These are phyloP conservation scores for Heliconius melpomene DNA, from an alignment of 1,140 invertebrate species.

Conservation along the genomic window DNA sequence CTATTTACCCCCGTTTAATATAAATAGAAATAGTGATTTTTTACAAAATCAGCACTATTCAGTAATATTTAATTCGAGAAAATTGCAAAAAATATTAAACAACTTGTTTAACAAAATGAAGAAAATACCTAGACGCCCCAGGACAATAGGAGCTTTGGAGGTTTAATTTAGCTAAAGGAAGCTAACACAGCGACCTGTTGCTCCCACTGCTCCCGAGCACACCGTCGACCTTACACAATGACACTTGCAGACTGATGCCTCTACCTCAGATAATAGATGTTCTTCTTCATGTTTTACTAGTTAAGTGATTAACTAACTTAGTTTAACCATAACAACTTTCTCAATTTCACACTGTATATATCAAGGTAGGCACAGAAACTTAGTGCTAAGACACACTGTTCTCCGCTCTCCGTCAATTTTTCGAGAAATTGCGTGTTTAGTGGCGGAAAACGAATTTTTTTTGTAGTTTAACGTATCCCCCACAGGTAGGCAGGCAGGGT, in stretches of 20 bases:
- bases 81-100: not conserved
- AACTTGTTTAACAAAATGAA: not conserved
- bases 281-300: not conserved
- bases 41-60: no score
- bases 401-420: no score
- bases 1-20: no score
- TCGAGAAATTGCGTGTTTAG: no score
- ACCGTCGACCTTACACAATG: constrained; percentile 4
- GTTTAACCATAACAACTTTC: no score
- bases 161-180: not conserved
- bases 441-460: no score
- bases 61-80: not conserved
- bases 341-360: no score
- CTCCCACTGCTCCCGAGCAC: constrained; percentile 8
- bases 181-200: constrained; percentile 20
- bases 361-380: no score
- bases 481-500: no score
- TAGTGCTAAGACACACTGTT: no score
- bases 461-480: no score
- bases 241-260: not conserved
- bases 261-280: not conserved
- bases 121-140: not conserved
- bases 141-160: not conserved
- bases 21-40: no score
- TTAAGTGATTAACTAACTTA: not conserved